phyloP scores from a whole-genome alignment of 2,888 invertebrate genomes.

The Drosophila diplacantha region DNA sequence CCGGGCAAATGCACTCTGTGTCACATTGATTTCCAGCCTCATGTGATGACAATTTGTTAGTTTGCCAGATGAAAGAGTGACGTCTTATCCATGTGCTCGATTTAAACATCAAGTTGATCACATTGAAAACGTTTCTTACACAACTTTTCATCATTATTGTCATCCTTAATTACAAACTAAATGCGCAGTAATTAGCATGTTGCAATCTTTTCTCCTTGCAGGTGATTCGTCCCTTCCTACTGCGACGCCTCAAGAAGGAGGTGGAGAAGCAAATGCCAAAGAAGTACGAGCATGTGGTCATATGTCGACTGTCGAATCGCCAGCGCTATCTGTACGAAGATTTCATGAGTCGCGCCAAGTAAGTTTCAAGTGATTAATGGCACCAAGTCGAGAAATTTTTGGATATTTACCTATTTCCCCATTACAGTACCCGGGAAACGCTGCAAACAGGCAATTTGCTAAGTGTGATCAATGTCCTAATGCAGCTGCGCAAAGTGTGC shows the following conservation, averaged over 20 bases:
- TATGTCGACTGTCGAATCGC: slow-evolving; percentile 95
- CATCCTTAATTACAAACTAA: background rate
- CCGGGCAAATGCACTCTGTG: slow-evolving; percentile 62
- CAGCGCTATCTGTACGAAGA: slow-evolving; percentile 99
- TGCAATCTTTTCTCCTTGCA: slow-evolving; percentile 64
- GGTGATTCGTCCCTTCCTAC: slow-evolving; percentile 94
- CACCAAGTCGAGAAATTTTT: background rate
- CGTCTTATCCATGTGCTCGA: slow-evolving; percentile 58
- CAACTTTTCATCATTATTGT: too few relatives aligned
- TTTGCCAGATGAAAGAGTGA: slow-evolving; percentile 57
- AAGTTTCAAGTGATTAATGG: slow-evolving; percentile 75
- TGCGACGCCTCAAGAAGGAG: slow-evolving; percentile 94
- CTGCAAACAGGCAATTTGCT: slow-evolving; percentile 94
- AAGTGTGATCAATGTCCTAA: slow-evolving; percentile 96
- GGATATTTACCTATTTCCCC: background rate
- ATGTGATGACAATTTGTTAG: slow-evolving; percentile 66
- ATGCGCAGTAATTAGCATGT: slow-evolving; percentile 5
- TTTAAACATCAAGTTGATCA: slow-evolving; percentile 11
- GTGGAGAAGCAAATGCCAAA: slow-evolving; percentile 98
- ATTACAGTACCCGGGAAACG: slow-evolving; percentile 91
- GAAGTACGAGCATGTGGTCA: slow-evolving; percentile 96
- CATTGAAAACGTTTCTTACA: slow-evolving; percentile 53
- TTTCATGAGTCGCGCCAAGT: slow-evolving; percentile 98
- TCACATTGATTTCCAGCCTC: slow-evolving; percentile 46
- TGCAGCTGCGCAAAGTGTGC: slow-evolving; percentile 98